phyloP scores from a whole-genome alignment of 2,797 vertebrate species.

The Vireo griseus region DNA sequence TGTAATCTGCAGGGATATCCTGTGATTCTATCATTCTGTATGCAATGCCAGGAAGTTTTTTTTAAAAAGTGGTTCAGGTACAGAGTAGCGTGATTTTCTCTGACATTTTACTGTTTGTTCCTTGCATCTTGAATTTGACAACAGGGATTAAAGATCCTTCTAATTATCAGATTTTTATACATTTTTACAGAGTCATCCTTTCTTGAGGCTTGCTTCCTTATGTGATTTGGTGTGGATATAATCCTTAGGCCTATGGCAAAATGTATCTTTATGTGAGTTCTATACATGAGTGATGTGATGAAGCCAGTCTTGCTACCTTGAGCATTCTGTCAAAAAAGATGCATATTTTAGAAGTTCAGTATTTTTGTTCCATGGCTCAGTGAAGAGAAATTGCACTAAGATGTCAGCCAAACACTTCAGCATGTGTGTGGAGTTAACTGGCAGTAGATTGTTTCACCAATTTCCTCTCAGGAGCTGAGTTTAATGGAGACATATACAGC shows the following conservation, averaged over 20 bases:
- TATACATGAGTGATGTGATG: neutral
- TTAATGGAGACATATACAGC: neutral
- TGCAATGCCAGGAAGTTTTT: neutral
- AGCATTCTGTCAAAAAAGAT: neutral
- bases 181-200: neutral
- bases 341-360: neutral
- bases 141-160: neutral
- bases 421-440: neutral
- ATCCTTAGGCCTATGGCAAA: neutral
- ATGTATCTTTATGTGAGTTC: neutral
- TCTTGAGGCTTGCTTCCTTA: neutral
- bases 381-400: neutral
- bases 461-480: neutral
- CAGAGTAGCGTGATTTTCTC: neutral
- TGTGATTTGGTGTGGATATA: neutral
- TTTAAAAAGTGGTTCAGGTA: neutral
- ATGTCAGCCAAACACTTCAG: neutral
- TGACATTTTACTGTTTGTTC: neutral
- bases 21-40: neutral
- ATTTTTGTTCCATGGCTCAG: neutral
- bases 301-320: neutral
- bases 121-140: neutral
- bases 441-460: neutral
- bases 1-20: neutral
- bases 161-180: neutral